Evolutionary conservation across 1,140 invertebrate genomes (phyloP).

Genomic region (Pantala flavescens): DNA sequence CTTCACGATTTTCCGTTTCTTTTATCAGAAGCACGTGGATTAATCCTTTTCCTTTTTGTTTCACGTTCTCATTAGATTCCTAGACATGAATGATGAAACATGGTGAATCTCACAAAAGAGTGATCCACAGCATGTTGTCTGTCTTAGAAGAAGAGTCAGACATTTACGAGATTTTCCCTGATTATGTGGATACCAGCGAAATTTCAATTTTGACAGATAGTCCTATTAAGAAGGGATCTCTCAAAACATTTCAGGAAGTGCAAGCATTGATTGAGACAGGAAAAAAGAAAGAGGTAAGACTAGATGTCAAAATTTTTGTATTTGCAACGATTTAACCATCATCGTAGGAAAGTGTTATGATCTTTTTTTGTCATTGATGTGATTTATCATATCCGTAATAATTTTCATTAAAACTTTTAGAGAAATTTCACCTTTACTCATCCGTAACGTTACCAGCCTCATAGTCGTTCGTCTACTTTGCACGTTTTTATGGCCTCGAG

Average conservation of each 20-base stretch:
- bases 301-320: background rate
- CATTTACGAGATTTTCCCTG: slow-evolving; percentile 58
- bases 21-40: too few relatives aligned
- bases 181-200: slow-evolving; percentile 58
- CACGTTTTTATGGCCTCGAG: too few relatives aligned
- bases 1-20: too few relatives aligned
- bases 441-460: too few relatives aligned
- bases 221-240: slow-evolving; percentile 28
- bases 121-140: slow-evolving; percentile 37
- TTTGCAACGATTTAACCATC: background rate
- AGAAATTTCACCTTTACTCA: too few relatives aligned
- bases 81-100: background rate
- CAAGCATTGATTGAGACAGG: slow-evolving; percentile 55
- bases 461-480: too few relatives aligned
- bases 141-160: slow-evolving; percentile 59
- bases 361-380: too few relatives aligned
- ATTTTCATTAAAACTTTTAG: too few relatives aligned
- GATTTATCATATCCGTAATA: too few relatives aligned
- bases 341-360: too few relatives aligned
- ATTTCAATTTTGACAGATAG: slow-evolving; percentile 47
- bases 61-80: background rate
- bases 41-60: too few relatives aligned
- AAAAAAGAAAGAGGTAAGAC: slow-evolving; percentile 52
- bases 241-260: slow-evolving; percentile 60
- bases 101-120: background rate